Evolutionary conservation across 2,113 vertebrate species (phyloP).

Genomic region (Carlito syrichta): DNA sequence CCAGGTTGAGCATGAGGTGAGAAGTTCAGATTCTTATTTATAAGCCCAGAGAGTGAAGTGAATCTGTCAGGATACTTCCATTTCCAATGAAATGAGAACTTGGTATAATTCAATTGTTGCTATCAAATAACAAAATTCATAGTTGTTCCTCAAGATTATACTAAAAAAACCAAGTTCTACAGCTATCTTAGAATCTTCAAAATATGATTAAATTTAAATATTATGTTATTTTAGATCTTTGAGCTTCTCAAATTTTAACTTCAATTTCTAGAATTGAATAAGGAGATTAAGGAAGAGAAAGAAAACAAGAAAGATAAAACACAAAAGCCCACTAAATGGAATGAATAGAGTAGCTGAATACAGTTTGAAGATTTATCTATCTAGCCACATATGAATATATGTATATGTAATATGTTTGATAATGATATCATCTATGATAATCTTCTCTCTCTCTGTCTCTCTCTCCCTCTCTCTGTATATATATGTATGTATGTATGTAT

Average conservation of each 20-base stretch:
- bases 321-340: neutral
- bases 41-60: neutral
- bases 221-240: neutral
- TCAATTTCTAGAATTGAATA: neutral
- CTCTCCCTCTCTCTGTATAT: neutral
- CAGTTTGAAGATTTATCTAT: neutral
- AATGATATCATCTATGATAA: neutral
- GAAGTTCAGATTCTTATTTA: neutral
- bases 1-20: rapidly evolving
- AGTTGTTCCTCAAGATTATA: neutral
- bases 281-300: neutral
- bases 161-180: neutral
- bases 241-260: neutral
- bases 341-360: neutral
- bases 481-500: neutral
- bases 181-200: neutral
- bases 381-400: neutral
- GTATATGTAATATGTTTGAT: neutral
- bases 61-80: neutral
- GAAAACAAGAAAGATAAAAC: neutral
- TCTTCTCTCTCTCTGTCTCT: neutral
- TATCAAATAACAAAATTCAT: neutral
- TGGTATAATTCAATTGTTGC: neutral
- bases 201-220: neutral
- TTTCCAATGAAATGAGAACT: neutral